Evolutionary conservation across 1,140 invertebrate species (phyloP), one percentile per base, ranked within the genome.

Genomic region (Caenorhabditis tropicalis): DNA sequence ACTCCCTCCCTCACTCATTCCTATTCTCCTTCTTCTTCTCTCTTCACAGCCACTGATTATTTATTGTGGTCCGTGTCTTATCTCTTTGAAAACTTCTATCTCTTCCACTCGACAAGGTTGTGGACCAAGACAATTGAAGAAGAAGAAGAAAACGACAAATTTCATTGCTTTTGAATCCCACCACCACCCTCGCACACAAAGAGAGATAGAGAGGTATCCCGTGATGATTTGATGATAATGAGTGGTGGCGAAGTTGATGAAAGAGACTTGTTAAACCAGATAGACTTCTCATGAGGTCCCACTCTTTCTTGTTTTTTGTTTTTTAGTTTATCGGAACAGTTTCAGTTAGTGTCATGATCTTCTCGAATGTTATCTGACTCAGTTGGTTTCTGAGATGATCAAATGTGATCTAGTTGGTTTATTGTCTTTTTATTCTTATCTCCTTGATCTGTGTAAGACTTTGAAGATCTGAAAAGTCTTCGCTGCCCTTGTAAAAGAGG

Each of bases 201-300:
- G 10, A 65, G 29, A 43, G 33, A 31, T n/a, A n/a, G n/a, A 74
- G 65, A 29, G 9, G 10, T 12, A 43, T 24, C 65, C 65, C 65
- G 65, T 74, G 65, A 74, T 43, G 36, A 74, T 74, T 74, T 74
- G 36, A 74, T 74, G 65, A 74, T 74, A 74, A 74, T 74, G 65
- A 74, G n/a, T n/a, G n/a, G n/a, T 33, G 31, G 16, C 16, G 21
- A 24, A 29, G 53, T 58, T 65, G 58, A 65, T 65, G 58, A 19
- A 31, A 65, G n/a, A n/a, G n/a, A n/a, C n/a, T 43, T 74, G 65
- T 43, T 43, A 74, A 74, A 16, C 10, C 21, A 51, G 48, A 51
- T n/a, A 51, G 53, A 56, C 53, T 27, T 27, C 53, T 43, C 53
- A n/a, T 51, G 49, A 19, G 6, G 49, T 6, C 39, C 12, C 12